Base-by-base conservation (phyloP, 1,140 invertebrate species). In the Cyphomyrmex costatus region DNA sequence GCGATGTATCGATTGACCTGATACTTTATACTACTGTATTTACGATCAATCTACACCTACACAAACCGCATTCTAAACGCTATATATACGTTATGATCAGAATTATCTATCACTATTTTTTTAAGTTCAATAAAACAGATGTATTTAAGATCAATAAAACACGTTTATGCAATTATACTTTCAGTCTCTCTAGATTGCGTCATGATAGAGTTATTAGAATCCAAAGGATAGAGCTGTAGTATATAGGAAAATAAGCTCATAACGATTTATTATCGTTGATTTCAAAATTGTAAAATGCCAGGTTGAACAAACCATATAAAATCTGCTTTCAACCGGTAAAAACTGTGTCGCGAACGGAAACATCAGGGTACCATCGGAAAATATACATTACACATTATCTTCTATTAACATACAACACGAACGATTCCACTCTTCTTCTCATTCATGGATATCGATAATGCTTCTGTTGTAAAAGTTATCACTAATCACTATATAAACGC, bases 271-370 rank as follows among this genome's bases (percentile, higher is more conserved):
- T 76, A 30, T 33, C 14, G 33, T 56, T 56, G 30, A 42, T 56
- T 70, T 70, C 21, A 19, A 70, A 80, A 68, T 80, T 80, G 33
- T 70, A 51, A 80, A 70, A 80, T 80, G 21, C 33, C 14, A 56
- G 10, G 19, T 70, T 70, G 46, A n/a, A 30, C 14, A 27, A 56
- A 21, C 6, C 27, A 42, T 80, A 70, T 36, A 79, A 80, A 80
- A 80, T 80, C 78, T 33, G 49, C 78, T 70, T 70, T 70, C 16
- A 80, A 80, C 63, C 33, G 33, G 63, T 80, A 36, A 6, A 16
- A 70, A 56, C 78, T 21, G 27, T 63, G 1, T 3, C 8, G 16
- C 6, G n/a, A 70, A 70, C 10, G 16, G 42, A 68, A 68, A n/a
- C 49, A 42, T 42, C 36, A 56, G 16, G 49, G 8, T 68, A 19